Evolutionary conservation across 2,888 invertebrate species (phyloP).

Genomic region (Prionchulus punctatus): DNA sequence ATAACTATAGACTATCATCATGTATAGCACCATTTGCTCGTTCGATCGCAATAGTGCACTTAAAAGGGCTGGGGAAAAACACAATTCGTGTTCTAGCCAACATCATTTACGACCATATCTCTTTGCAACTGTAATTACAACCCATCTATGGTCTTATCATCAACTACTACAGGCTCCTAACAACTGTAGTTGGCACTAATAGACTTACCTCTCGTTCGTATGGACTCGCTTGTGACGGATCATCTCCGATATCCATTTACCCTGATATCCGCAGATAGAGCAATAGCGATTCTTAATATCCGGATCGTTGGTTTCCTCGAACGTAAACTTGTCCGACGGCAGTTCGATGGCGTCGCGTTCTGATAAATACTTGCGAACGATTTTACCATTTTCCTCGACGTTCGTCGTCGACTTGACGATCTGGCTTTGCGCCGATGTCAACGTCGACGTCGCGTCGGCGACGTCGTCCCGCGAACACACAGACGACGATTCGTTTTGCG

Average conservation of each 20-base stretch:
- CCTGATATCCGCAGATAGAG: slow-evolving; percentile 29
- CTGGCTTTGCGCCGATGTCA: slow-evolving; percentile 28
- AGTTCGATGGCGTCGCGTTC: slow-evolving; percentile 30
- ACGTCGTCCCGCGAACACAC: not conserved
- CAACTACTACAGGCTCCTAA: too few species aligned
- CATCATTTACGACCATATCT: too few species aligned
- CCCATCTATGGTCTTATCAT: too few species aligned
- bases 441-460: not conserved
- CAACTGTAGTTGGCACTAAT: too few species aligned
- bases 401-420: slow-evolving; percentile 25
- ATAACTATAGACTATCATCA: too few species aligned
- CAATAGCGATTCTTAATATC: slow-evolving; percentile 30
- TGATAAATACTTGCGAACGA: slow-evolving; percentile 20
- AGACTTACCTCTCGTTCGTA: slow-evolving; percentile 29
- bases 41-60: too few species aligned
- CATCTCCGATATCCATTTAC: slow-evolving; percentile 37
- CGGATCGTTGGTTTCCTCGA: slow-evolving; percentile 19
- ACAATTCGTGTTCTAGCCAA: too few species aligned
- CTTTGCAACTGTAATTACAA: too few species aligned
- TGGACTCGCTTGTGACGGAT: slow-evolving; percentile 38
- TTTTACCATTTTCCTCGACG: slow-evolving; percentile 19
- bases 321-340: slow-evolving; percentile 24
- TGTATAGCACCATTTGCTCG: too few species aligned
- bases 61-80: too few species aligned
- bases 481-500: too few species aligned